Evolutionary conservation across 2,797 vertebrate genomes (phyloP).

Genomic region (Sphenodon punctatus): DNA sequence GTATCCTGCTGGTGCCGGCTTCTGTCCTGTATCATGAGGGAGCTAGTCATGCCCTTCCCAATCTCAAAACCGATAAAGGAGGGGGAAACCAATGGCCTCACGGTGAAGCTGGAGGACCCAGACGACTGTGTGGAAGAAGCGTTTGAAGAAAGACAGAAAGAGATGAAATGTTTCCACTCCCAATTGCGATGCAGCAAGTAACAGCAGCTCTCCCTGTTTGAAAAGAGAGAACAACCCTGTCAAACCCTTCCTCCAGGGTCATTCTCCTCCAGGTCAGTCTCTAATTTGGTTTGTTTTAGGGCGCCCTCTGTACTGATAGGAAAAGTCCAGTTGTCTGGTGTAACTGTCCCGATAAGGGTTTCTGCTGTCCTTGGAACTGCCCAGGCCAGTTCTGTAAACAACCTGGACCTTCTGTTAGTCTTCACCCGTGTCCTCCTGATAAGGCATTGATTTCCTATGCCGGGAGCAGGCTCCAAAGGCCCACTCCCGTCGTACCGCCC

Average conservation of each 20-base stretch:
- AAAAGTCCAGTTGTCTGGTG: slow-evolving; percentile 12
- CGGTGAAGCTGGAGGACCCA: not conserved
- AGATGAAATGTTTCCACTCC: not conserved
- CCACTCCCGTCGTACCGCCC: not conserved
- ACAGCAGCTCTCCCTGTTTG: not conserved
- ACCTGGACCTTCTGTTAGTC: not conserved
- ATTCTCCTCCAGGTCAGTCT: slow-evolving; percentile 17
- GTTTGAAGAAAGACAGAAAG: not conserved
- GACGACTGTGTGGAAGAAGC: not conserved
- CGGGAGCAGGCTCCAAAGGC: not conserved
- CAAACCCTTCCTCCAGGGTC: not conserved
- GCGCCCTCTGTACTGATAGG: slow-evolving; percentile 41
- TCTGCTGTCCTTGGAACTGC: slow-evolving; percentile 23
- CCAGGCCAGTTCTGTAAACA: not conserved
- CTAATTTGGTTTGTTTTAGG: not conserved
- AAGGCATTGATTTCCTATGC: slow-evolving; percentile 20
- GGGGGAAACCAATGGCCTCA: not conserved
- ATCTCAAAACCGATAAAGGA: not conserved
- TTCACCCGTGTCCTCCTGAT: not conserved
- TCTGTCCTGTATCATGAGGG: not conserved
- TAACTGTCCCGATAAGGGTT: not conserved
- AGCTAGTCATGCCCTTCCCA: not conserved
- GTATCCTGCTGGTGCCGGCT: no score
- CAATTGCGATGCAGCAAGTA: not conserved
- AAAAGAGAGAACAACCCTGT: not conserved